phyloP scores from a whole-genome alignment of 2,888 invertebrate species.

The Dicyrtoma fusca region DNA sequence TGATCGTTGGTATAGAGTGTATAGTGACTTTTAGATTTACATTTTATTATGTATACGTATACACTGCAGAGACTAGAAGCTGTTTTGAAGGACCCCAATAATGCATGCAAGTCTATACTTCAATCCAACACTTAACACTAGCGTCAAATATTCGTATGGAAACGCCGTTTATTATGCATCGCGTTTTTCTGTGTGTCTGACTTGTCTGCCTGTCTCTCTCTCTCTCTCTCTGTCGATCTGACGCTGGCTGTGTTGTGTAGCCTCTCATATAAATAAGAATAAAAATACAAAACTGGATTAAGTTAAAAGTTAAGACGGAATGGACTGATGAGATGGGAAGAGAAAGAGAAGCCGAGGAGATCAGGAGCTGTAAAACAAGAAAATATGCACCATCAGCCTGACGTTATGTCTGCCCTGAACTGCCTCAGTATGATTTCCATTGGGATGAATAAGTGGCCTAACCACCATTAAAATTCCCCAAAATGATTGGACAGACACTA shows the following conservation, averaged over 20 bases:
- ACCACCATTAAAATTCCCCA: constrained; percentile 37
- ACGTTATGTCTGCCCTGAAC: constrained; percentile 37
- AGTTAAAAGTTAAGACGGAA: constrained; percentile 31
- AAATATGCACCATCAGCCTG: constrained; percentile 37
- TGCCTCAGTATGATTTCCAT: constrained; percentile 37
- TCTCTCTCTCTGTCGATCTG: neutral
- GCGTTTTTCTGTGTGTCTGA: too few species aligned
- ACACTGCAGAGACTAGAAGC: too few species aligned
- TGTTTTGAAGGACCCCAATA: too few species aligned
- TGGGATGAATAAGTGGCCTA: constrained; percentile 37
- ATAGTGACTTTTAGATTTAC: too few species aligned
- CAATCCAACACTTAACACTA: too few species aligned
- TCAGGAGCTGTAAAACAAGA: constrained; percentile 38
- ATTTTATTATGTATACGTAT: too few species aligned
- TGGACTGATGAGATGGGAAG: constrained; percentile 10
- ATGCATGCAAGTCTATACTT: too few species aligned
- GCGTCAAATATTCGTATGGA: too few species aligned
- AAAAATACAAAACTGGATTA: constrained; percentile 38
- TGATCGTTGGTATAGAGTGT: too few species aligned
- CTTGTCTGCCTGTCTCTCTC: neutral
- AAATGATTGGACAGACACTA: constrained; percentile 38
- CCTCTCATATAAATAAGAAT: constrained; percentile 6
- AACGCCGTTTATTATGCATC: too few species aligned
- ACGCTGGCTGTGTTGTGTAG: neutral
- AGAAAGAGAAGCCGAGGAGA: constrained; percentile 34